These are phyloP conservation scores for Glaucidium brasilianum DNA, from an alignment of 2,113 vertebrate genomes.

Conservation along the genomic window DNA sequence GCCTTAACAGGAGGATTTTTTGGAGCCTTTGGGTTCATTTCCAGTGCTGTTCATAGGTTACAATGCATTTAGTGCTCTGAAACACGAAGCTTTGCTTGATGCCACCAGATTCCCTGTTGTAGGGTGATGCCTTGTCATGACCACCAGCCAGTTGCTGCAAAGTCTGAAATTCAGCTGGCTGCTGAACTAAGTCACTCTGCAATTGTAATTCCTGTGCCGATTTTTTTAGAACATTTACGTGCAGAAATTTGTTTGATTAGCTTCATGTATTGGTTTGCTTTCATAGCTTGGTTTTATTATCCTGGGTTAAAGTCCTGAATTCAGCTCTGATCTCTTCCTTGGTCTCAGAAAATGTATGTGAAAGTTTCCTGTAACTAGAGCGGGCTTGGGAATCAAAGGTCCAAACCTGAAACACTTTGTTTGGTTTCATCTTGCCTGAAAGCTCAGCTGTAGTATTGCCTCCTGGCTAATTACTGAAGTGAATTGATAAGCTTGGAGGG, in stretches of 20 bases:
- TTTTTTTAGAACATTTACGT: background rate
- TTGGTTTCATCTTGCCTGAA: background rate
- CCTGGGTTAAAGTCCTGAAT: background rate
- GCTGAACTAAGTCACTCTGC: background rate
- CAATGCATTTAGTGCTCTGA: background rate
- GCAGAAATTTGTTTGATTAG: background rate
- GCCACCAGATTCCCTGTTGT: background rate
- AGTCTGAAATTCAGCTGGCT: background rate
- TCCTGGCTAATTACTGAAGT: background rate
- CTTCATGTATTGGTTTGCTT: background rate
- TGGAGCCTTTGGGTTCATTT: background rate
- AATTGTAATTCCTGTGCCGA: background rate
- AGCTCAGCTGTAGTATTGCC: background rate
- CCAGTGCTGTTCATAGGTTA: fast-evolving
- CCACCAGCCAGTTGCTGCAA: background rate
- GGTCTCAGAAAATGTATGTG: fast-evolving
- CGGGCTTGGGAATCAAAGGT: background rate
- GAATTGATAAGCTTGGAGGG: background rate
- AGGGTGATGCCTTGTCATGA: background rate
- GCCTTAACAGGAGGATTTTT: background rate
- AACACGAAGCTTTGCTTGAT: background rate
- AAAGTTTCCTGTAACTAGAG: background rate
- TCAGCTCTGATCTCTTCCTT: background rate
- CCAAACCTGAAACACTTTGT: background rate
- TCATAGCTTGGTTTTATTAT: background rate